Conservation (phyloP, 2,797 vertebrate species). For the Pseudochirops cupreus region DNA sequence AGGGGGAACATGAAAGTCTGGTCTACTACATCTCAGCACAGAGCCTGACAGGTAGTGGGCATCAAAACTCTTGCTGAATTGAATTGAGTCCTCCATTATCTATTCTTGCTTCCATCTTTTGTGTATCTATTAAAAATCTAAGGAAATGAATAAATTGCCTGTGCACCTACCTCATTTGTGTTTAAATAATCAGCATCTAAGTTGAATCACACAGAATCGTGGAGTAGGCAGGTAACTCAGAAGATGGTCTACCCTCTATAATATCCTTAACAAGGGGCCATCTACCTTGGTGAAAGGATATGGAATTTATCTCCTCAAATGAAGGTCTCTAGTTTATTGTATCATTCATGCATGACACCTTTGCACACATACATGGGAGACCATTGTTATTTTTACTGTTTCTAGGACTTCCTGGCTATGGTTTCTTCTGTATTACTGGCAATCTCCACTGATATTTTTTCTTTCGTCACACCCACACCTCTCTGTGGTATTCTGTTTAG, state of each 20-base stretch:
- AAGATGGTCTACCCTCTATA: neutral
- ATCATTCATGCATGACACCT: neutral
- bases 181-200: neutral
- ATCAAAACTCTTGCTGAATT: neutral
- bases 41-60: neutral
- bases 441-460: neutral
- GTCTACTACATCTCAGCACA: neutral
- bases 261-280: neutral
- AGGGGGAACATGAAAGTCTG: too few species aligned
- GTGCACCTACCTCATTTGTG: neutral
- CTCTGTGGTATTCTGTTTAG: neutral
- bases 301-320: neutral
- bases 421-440: neutral
- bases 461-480: neutral
- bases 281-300: neutral
- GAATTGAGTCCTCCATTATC: neutral
- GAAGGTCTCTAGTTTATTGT: neutral
- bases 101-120: neutral
- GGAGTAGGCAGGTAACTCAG: neutral
- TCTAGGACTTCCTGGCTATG: neutral
- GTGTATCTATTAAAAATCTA: neutral
- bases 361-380: neutral
- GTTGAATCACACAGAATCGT: neutral
- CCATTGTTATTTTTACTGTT: neutral
- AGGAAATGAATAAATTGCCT: constrained; percentile 1